Evolutionary conservation across 2,113 vertebrate species (phyloP).

Genomic region (Percina caprodes): DNA sequence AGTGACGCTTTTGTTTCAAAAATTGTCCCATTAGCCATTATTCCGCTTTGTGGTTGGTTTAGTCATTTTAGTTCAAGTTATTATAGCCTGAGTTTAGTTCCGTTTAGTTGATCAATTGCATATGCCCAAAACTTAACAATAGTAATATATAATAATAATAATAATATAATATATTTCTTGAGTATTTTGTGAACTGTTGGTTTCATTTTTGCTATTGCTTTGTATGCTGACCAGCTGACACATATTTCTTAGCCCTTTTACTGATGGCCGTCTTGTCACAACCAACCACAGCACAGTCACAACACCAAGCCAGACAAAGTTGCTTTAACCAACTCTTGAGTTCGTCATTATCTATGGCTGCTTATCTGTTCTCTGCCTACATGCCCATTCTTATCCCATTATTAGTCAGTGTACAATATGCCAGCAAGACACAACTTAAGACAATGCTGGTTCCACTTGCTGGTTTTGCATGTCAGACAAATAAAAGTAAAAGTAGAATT

Average conservation of each 20-base stretch:
- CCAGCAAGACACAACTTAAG: background rate
- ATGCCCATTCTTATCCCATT: background rate
- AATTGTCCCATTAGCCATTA: background rate
- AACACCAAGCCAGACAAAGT: background rate
- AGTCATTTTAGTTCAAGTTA: background rate
- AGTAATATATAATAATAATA: no score
- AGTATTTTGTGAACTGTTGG: background rate
- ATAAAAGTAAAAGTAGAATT: background rate
- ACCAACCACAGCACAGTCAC: background rate
- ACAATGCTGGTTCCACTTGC: background rate
- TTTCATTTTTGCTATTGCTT: background rate
- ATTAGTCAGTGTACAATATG: background rate
- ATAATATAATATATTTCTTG: no score
- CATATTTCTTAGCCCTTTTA: background rate
- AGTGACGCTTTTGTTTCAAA: background rate
- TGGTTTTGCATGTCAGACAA: background rate
- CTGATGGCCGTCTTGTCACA: constrained; percentile 1
- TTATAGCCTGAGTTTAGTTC: background rate
- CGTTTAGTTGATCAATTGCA: background rate
- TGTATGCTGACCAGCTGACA: no score
- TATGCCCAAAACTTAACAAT: background rate
- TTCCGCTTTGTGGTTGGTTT: background rate
- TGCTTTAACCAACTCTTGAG: background rate
- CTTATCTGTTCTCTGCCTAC: background rate
- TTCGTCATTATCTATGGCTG: background rate